Evolutionary conservation across 2,797 vertebrate genomes (phyloP), one percentile per base, ranked within the genome.

Genomic region (Arremon aurantiirostris): DNA sequence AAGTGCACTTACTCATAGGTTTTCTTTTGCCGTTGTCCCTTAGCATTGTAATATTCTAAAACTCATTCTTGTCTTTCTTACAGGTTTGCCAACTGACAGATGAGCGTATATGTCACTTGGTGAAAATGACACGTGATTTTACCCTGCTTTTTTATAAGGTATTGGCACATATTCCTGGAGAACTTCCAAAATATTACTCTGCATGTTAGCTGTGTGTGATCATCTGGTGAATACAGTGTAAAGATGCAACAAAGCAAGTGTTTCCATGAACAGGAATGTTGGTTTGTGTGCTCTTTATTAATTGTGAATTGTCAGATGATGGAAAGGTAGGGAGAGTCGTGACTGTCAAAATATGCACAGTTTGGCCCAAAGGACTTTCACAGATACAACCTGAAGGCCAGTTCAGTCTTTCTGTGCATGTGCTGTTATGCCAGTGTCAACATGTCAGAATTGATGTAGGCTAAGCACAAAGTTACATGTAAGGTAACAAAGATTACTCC

Each of bases 91-190:
- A 98, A 65, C 96, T 99, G 97, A 98, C 97, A 49, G 97, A 97
- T 39, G 96, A 98, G 53, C 99, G 99, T 73, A 96, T 98, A 78
- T 95, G 81, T 89, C 98, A 98, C 95, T 82, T 99, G 91, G 99
- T 99, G 94, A 99, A 99, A 97, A 99, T 99, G 99, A 98, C 98
- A 6, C 97, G 98, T 18, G 98, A 99, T 95, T 99, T 99, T 96
- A 98, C 98, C 32, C 93, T 99, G 32, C 98, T 99, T 34, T 99
- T 99, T 97, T 99, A 99, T 94, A 99, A 98, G 98, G 99, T 99
- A 97, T 85, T 91, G 64, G 21, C 39, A 65, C 44, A 23, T 34
- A 7, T 41, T 66, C 88, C 63, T 80, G 44, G 63, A 69, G 77
- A 55, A 46, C 14, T 34, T 68, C 18, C 50, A 82, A 42, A 94